phyloP scores from a whole-genome alignment of 2,113 vertebrate genomes.

The Eulacestoma nigropectus region DNA sequence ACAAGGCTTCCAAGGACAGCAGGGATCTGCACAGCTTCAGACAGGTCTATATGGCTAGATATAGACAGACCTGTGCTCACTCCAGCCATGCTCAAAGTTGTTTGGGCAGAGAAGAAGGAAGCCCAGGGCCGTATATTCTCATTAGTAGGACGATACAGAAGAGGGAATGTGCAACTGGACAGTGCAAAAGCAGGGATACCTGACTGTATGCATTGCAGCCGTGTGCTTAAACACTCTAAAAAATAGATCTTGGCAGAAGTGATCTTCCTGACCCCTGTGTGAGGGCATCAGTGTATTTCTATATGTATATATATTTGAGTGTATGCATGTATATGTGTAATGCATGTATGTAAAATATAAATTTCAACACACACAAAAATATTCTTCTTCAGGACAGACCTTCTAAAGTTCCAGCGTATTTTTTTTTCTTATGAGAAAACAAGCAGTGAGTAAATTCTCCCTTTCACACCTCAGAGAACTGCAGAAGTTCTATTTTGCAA shows the following conservation, averaged over 20 bases:
- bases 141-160: not conserved
- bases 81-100: not conserved
- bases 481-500: not conserved
- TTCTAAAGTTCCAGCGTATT: not conserved
- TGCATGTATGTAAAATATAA: not conserved
- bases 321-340: not conserved
- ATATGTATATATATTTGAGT: fast-evolving
- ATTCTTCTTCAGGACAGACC: not conserved
- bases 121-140: not conserved
- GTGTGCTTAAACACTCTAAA: not conserved
- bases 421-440: not conserved
- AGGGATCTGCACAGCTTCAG: not conserved
- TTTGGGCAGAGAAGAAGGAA: not conserved
- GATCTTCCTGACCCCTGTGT: not conserved
- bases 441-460: not conserved
- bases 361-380: not conserved
- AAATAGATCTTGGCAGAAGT: not conserved
- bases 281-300: not conserved
- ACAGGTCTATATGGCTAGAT: too few relatives aligned
- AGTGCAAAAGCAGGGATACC: not conserved
- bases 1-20: not conserved
- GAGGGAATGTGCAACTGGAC: not conserved
- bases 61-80: fast-evolving
- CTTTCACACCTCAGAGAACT: not conserved
- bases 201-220: not conserved